Conservation (phyloP, 2,888 invertebrate species). For the Shargacucullia verbasci region DNA sequence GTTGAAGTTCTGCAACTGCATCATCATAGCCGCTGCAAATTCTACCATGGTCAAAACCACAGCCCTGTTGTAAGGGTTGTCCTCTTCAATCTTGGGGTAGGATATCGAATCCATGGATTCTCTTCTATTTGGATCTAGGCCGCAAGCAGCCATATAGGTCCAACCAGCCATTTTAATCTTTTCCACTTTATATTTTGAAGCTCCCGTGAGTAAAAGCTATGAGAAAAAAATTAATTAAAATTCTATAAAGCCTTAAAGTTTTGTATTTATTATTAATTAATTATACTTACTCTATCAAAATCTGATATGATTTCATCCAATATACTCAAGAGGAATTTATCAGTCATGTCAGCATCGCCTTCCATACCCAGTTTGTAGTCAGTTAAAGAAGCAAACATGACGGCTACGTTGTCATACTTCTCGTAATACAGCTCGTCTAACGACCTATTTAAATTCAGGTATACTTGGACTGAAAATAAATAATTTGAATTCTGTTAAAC, state of each 20-base stretch:
- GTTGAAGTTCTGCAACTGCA: conserved; percentile 87
- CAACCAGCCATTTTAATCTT: conserved; percentile 99
- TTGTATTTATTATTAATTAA: too few relatives aligned
- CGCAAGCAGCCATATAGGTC: conserved; percentile 99
- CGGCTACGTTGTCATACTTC: conserved; percentile 96
- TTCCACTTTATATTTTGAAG: conserved; percentile 93
- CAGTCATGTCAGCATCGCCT: conserved; percentile 90
- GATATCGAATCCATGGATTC: conserved; percentile 87
- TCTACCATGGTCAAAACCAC: conserved; percentile 85
- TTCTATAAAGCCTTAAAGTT: neutral
- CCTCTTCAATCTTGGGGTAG: conserved; percentile 60
- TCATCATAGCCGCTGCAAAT: conserved; percentile 87
- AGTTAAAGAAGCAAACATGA: conserved; percentile 98
- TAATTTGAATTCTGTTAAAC: too few relatives aligned
- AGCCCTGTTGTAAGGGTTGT: conserved; percentile 77
- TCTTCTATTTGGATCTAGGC: conserved; percentile 93
- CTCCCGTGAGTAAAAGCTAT: conserved; percentile 90
- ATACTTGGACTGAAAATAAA: conserved; percentile 91
- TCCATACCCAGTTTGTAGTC: conserved; percentile 93
- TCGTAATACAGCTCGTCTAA: conserved; percentile 95
- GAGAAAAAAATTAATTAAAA: neutral
- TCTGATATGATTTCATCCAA: conserved; percentile 97
- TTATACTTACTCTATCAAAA: conserved; percentile 93
- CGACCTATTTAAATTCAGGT: conserved; percentile 92
- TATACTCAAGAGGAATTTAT: conserved; percentile 91